Base-by-base conservation (phyloP, 2,113 vertebrate species). In the Daubentonia madagascariensis region DNA sequence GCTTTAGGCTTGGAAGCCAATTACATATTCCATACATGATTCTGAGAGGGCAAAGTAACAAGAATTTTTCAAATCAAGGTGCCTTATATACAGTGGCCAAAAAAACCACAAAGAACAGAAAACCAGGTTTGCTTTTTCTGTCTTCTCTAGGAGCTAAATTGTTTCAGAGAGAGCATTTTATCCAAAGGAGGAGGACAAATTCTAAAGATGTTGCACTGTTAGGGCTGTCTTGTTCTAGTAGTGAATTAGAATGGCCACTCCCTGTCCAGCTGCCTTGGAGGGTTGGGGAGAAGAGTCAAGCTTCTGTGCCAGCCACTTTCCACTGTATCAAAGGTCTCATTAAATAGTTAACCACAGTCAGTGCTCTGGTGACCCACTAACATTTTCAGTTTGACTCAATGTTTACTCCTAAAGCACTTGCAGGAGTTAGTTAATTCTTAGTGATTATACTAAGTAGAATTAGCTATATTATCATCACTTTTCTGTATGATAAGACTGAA, bases 361-460 rank as follows among this genome's bases (percentile, higher is more conserved):
- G 35, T 28, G 67, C 23, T 54, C 80, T 73, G 45, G 32, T 45
- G 54, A 80, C 59, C 30, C 78, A 79, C 6, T 35, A 14, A 80
- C 40, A 87, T 84, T 76, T 91, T 91, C 78, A 79, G 59, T 91
- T 83, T 81, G 59, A 91, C 78, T 96, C 37, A 91, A 0, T 72
- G 89, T 94, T 97, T 96, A 84, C 68, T 79, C 48, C 67, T 63
- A 78, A 92, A 81, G 75, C 67, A 96, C 23, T 91, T 95, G 40
- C 23, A 95, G 94, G 63, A 91, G 73, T 68, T 68, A 59, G 63
- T 73, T 85, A 68, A 91, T 88, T 97, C 94, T 94, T 48, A 63
- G 68, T 79, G 54, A 78, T 89, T 37, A 52, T 63, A 61, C 16
- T 37, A 92, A 16, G 67, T 3, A 79, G 70, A 85, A 89, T 63